Conservation (phyloP, 1,140 invertebrate species). For the Bombus impatiens region DNA sequence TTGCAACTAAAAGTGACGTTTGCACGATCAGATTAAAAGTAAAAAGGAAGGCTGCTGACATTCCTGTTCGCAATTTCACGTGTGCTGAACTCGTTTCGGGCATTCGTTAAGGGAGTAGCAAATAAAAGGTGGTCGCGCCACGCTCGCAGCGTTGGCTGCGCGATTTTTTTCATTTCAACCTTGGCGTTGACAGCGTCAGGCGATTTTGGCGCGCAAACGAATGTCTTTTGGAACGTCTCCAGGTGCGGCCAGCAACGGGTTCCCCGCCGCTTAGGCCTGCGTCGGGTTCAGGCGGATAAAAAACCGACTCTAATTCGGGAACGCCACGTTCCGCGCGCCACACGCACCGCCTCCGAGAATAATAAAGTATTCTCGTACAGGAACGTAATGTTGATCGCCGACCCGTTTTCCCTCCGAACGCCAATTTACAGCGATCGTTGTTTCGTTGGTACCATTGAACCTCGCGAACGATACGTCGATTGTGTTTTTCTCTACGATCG, state of each 20-base stretch:
- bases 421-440: not conserved
- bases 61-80: constrained; percentile 2
- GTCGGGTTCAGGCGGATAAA: constrained; percentile 51
- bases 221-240: constrained; percentile 74
- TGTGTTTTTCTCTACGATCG: too few relatives aligned
- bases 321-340: constrained; percentile 49
- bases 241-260: constrained; percentile 59
- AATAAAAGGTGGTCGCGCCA: constrained; percentile 27
- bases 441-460: not conserved
- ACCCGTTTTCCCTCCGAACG: not conserved
- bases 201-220: constrained; percentile 61
- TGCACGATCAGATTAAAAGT: not conserved
- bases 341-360: constrained; percentile 56
- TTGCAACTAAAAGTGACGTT: not conserved
- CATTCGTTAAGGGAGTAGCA: constrained; percentile 20
- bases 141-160: constrained; percentile 3
- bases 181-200: constrained; percentile 64
- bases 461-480: too few relatives aligned
- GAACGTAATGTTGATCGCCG: constrained; percentile 27
- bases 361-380: constrained; percentile 66
- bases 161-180: constrained; percentile 33
- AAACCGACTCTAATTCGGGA: constrained; percentile 72
- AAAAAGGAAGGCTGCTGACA: not conserved
- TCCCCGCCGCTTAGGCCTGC: constrained; percentile 28
- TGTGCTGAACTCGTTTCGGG: constrained; percentile 1